These are phyloP conservation scores for Xiphorhynchus erythropygius DNA, from an alignment of 2,797 vertebrate genomes.

Conservation along the genomic window DNA sequence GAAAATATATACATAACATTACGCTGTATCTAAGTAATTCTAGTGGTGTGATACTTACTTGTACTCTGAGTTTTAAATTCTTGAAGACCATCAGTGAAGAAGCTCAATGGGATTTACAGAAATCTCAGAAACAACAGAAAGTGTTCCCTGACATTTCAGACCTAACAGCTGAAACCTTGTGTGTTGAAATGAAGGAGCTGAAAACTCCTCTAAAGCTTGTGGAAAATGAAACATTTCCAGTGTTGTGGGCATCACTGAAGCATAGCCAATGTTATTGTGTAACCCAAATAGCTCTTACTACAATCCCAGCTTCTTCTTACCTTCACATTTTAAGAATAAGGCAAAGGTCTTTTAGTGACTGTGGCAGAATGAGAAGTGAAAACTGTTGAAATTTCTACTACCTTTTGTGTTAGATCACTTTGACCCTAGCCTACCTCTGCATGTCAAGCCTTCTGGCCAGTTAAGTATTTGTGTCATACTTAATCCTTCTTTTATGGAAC, in stretches of 20 bases:
- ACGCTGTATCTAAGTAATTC: neutral
- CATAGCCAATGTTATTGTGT: neutral
- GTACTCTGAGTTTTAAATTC: neutral
- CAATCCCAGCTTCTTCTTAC: neutral
- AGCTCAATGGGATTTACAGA: neutral
- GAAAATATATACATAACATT: neutral
- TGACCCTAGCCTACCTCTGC: neutral
- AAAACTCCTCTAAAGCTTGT: neutral
- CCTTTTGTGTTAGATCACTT: neutral
- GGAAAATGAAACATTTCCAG: neutral
- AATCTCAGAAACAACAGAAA: neutral
- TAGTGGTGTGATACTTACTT: neutral
- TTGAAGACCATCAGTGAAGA: neutral
- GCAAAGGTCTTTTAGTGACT: neutral
- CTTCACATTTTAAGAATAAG: neutral
- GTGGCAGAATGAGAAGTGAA: neutral
- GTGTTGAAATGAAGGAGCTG: neutral
- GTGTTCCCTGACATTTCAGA: neutral
- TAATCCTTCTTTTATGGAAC: conserved; percentile 5
- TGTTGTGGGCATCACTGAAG: neutral
- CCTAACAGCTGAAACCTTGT: neutral
- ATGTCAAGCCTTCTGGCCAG: neutral
- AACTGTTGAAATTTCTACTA: neutral
- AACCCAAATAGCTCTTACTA: neutral
- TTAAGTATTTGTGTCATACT: conserved; percentile 13